Evolutionary conservation across 2,113 vertebrate species (phyloP).

Genomic region (Rattus rattus): DNA sequence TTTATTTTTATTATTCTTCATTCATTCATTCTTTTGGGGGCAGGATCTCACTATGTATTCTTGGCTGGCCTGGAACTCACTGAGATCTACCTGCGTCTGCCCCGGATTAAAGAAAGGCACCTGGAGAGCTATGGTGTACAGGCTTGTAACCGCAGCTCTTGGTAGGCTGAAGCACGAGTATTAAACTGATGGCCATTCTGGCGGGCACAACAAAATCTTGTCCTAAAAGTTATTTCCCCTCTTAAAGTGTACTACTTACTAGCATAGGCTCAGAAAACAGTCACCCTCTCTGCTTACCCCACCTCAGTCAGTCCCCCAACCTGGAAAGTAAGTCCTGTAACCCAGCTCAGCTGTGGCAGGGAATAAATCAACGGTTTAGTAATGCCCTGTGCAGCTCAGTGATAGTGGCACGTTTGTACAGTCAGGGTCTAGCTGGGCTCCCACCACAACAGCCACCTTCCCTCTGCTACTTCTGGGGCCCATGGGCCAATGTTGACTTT

Average conservation of each 20-base stretch:
- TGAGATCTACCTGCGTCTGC: neutral
- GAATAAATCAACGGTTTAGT: neutral
- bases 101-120: neutral
- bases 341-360: neutral
- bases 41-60: neutral
- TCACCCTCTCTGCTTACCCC: neutral
- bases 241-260: neutral
- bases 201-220: neutral
- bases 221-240: neutral
- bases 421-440: neutral
- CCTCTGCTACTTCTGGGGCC: neutral
- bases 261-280: neutral
- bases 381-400: too few species aligned
- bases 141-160: neutral
- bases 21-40: neutral
- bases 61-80: neutral
- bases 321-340: neutral
- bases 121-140: neutral
- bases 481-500: neutral
- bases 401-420: neutral
- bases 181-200: neutral
- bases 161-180: neutral
- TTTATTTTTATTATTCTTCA: neutral
- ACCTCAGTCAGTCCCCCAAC: neutral
- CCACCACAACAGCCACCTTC: rapidly evolving